A percentile compares a stretch with the other conserved stretches of the same genome.
These are phyloP conservation scores for Cottoperca gobio DNA, from an alignment of 2,797 vertebrate genomes.

Conservation along the genomic window DNA sequence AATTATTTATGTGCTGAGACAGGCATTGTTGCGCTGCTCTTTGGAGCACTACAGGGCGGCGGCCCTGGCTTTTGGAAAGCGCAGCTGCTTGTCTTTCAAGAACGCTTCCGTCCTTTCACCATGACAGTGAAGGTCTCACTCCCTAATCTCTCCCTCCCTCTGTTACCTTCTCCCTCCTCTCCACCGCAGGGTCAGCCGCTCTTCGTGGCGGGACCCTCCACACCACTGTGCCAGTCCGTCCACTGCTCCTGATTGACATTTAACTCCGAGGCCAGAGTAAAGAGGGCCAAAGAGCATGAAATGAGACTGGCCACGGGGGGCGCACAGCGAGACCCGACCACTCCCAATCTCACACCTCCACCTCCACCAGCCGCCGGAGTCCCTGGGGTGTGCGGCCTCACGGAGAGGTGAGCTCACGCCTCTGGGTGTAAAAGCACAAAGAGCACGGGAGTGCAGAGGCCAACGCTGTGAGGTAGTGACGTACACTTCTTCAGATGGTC, in stretches of 20 bases:
- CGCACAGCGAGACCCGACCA: slow-evolving; percentile 53
- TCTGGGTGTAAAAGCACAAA: slow-evolving; percentile 60
- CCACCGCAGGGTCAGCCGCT: slow-evolving; percentile 42
- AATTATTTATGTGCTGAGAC: slow-evolving; percentile 81
- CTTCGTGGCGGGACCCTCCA: slow-evolving; percentile 37
- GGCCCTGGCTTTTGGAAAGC: slow-evolving; percentile 64
- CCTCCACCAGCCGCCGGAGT: slow-evolving; percentile 64
- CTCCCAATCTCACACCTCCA: slow-evolving; percentile 56
- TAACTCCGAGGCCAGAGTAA: slow-evolving; percentile 54
- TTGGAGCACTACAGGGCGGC: slow-evolving; percentile 67
- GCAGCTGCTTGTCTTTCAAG: slow-evolving; percentile 71
- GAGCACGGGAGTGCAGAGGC: slow-evolving; percentile 40
- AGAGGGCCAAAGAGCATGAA: slow-evolving; percentile 69
- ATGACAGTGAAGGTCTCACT: slow-evolving; percentile 65
- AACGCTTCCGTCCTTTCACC: slow-evolving; percentile 56
- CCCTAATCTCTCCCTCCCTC: slow-evolving; percentile 34
- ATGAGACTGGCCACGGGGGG: slow-evolving; percentile 60
- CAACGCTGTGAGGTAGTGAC: slow-evolving; percentile 58
- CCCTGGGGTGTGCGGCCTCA: slow-evolving; percentile 49
- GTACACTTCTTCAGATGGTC: slow-evolving; percentile 56
- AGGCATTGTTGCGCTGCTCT: slow-evolving; percentile 77
- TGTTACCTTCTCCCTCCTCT: slow-evolving; percentile 7
- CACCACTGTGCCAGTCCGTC: slow-evolving; percentile 46
- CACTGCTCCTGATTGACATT: slow-evolving; percentile 75
- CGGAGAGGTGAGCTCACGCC: slow-evolving; percentile 51